Percentiles rank a stretch among this genome's conserved stretches.
These are phyloP conservation scores for Aethes cnicana DNA, from an alignment of 2,888 invertebrate genomes.

Conservation along the genomic window DNA sequence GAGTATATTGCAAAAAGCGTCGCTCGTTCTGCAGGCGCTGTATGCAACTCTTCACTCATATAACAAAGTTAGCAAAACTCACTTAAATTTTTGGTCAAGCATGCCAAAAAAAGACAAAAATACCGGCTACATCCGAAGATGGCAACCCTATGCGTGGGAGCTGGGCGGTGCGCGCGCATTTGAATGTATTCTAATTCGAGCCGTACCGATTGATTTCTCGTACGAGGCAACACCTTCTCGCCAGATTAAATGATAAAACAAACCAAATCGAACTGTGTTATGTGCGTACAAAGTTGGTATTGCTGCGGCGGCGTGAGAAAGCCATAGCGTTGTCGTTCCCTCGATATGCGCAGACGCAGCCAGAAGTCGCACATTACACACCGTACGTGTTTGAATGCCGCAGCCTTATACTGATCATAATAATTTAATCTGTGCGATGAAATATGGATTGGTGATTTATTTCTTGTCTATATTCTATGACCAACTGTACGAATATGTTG, in stretches of 20 bases:
- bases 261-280: background rate
- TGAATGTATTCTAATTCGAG: constrained; percentile 38
- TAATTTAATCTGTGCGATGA: too few species aligned
- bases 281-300: background rate
- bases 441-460: too few species aligned
- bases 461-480: too few species aligned
- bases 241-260: constrained; percentile 1
- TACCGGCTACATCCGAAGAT: too few species aligned
- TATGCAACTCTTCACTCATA: too few species aligned
- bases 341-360: constrained; percentile 12
- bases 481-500: too few species aligned
- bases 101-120: too few species aligned
- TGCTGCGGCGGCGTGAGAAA: constrained; percentile 2
- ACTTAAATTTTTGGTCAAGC: too few species aligned
- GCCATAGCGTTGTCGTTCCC: constrained; percentile 13
- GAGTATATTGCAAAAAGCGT: too few species aligned
- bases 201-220: constrained; percentile 1
- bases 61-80: too few species aligned
- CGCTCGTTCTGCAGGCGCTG: too few species aligned
- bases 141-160: constrained; percentile 35
- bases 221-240: constrained; percentile 32
- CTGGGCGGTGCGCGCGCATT: constrained; percentile 28
- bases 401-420: too few species aligned
- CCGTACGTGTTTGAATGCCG: constrained; percentile 20
- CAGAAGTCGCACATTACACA: constrained; percentile 23